Percentiles rank a stretch among this genome's conserved stretches.
phyloP scores from a whole-genome alignment of 2,888 invertebrate genomes.

The Stratiomys singularior region DNA sequence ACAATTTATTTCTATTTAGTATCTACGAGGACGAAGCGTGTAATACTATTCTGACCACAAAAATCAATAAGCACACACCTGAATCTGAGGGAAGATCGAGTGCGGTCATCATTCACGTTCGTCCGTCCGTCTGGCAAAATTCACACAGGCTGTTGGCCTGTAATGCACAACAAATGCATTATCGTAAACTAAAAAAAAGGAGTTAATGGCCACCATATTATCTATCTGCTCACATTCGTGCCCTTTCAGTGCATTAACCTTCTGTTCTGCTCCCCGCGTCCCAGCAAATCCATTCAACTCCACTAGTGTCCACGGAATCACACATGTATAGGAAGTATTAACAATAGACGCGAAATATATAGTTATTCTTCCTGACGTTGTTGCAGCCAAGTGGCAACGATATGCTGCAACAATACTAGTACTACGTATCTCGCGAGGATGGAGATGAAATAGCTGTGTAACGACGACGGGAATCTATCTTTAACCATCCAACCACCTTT shows the following conservation, averaged over 20 bases:
- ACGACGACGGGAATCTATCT: not conserved
- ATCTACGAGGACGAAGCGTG: too few relatives aligned
- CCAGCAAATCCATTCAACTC: too few relatives aligned
- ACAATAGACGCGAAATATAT: slow-evolving; percentile 46
- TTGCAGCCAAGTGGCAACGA: slow-evolving; percentile 31
- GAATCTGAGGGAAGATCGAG: not conserved
- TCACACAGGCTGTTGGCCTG: too few relatives aligned
- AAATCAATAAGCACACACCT: not conserved
- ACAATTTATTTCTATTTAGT: too few relatives aligned
- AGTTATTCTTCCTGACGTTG: slow-evolving; percentile 42
- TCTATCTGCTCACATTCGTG: not conserved
- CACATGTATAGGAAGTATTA: not conserved
- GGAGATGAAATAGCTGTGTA: too few relatives aligned
- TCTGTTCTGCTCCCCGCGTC: slow-evolving; percentile 1
- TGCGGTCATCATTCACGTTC: too few relatives aligned
- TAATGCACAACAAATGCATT: slow-evolving; percentile 13
- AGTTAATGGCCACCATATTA: slow-evolving; percentile 28
- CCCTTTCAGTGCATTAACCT: slow-evolving; percentile 48
- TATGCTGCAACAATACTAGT: slow-evolving; percentile 15
- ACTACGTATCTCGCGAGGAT: not conserved
- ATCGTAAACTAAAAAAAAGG: slow-evolving; percentile 3
- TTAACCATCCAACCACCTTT: not conserved
- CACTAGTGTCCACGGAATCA: too few relatives aligned
- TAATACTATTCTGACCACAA: too few relatives aligned
- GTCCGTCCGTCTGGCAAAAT: too few relatives aligned